Percentiles rank a stretch among this genome's conserved stretches.
These are phyloP conservation scores for Mesorhabditis belari DNA, from an alignment of 2,888 invertebrate species.

Conservation along the genomic window DNA sequence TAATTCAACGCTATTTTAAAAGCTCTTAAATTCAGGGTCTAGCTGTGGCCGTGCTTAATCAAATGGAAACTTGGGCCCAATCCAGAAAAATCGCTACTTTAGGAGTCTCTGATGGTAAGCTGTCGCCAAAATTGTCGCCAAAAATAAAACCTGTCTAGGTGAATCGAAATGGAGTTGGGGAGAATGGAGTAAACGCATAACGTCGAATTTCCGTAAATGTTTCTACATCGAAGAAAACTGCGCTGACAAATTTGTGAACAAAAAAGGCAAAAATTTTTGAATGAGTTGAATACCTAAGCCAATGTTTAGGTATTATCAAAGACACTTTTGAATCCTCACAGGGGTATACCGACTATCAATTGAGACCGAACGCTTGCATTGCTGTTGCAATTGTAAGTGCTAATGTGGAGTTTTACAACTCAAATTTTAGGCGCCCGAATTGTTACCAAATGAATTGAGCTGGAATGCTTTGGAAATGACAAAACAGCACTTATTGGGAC, in stretches of 20 bases:
- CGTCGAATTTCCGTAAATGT: constrained; percentile 73
- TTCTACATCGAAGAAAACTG: constrained; percentile 70
- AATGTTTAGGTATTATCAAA: constrained; percentile 92
- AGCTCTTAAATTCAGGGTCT: constrained; percentile 18
- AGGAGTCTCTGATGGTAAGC: constrained; percentile 20
- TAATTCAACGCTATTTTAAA: background rate
- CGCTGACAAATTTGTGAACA: constrained; percentile 16
- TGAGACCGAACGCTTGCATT: constrained; percentile 85
- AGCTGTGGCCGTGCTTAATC: constrained; percentile 61
- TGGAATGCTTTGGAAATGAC: constrained; percentile 75
- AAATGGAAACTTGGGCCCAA: constrained; percentile 68
- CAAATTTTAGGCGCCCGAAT: constrained; percentile 71
- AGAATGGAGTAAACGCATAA: constrained; percentile 80
- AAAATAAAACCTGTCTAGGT: constrained; percentile 3
- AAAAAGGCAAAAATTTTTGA: too few relatives aligned
- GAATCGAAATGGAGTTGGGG: constrained; percentile 61
- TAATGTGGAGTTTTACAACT: background rate
- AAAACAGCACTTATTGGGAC: constrained; percentile 74
- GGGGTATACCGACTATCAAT: constrained; percentile 86
- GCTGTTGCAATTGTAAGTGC: constrained; percentile 75
- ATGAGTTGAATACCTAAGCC: too few relatives aligned
- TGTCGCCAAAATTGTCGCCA: background rate
- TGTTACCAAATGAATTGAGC: constrained; percentile 78
- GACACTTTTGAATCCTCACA: constrained; percentile 73
- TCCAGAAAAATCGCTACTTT: constrained; percentile 59